Percentiles rank a stretch among this genome's conserved stretches.
phyloP scores from a whole-genome alignment of 2,797 vertebrate species.

The Gephyroberyx darwinii region DNA sequence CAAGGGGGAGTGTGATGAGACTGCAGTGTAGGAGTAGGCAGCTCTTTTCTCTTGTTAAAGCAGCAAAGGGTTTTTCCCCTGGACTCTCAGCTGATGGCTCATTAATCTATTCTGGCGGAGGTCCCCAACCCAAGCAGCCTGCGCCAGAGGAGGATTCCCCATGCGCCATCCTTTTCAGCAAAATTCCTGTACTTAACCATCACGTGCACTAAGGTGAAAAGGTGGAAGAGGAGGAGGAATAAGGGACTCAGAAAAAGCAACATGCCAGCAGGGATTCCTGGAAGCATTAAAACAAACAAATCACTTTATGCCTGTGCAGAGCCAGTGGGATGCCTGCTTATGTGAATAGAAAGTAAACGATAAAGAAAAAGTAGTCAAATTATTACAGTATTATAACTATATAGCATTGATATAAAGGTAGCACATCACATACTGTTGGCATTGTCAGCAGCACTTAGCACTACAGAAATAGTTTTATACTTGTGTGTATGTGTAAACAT shows the following conservation, averaged over 20 bases:
- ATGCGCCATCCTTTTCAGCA: conserved; percentile 45
- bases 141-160: conserved; percentile 72
- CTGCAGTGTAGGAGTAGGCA: conserved; percentile 60
- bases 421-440: too few species aligned
- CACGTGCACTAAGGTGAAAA: conserved; percentile 10
- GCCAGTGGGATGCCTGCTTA: conserved; percentile 38
- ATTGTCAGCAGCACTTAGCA: too few species aligned
- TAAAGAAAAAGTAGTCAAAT: background rate
- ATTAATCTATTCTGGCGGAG: conserved; percentile 80
- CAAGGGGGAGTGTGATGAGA: conserved; percentile 72
- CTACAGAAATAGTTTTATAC: too few species aligned
- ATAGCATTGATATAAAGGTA: too few species aligned
- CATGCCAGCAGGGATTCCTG: conserved; percentile 39
- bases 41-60: conserved; percentile 65
- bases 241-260: conserved; percentile 32
- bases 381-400: background rate
- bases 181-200: conserved; percentile 50
- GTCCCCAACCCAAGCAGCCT: conserved; percentile 65
- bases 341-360: conserved; percentile 4
- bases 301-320: conserved; percentile 43
- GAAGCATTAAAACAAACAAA: conserved; percentile 60
- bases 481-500: too few species aligned
- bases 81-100: conserved; percentile 77
- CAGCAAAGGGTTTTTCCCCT: conserved; percentile 71
- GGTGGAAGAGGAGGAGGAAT: conserved; percentile 32